phyloP scores from a whole-genome alignment of 2,888 invertebrate species.

The Cylindroiulus punctatus region DNA sequence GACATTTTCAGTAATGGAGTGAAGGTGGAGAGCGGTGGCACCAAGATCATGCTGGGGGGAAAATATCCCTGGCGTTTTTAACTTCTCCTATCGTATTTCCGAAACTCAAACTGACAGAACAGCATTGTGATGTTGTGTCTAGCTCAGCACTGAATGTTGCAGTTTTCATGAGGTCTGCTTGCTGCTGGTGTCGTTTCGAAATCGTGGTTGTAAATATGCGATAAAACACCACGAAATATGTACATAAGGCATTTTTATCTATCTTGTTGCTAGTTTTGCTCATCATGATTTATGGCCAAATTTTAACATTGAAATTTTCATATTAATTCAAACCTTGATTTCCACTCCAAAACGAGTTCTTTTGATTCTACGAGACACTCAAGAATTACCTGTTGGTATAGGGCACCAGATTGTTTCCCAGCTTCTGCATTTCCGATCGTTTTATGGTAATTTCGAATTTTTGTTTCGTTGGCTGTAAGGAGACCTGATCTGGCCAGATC shows the following conservation, averaged over 20 bases:
- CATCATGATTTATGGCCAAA: not conserved
- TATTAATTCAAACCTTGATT: not conserved
- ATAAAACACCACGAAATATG: not conserved
- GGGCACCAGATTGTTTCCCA: not conserved
- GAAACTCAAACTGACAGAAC: not conserved
- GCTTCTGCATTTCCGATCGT: not conserved
- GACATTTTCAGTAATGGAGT: not conserved
- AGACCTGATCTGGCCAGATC: not conserved
- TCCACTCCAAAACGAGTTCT: not conserved
- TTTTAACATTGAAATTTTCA: not conserved
- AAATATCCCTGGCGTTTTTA: not conserved
- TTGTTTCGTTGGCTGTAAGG: not conserved
- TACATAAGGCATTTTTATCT: conserved; percentile 37
- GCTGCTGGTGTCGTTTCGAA: not conserved
- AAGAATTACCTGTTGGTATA: not conserved
- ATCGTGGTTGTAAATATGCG: not conserved
- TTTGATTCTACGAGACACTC: not conserved
- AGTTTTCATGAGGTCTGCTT: not conserved
- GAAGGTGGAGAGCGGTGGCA: not conserved
- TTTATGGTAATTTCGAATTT: not conserved
- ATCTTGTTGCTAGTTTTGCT: not conserved
- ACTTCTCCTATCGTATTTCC: not conserved
- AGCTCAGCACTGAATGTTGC: not conserved
- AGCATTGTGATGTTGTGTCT: not conserved
- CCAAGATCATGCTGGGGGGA: not conserved